These are phyloP conservation scores for Alexandromys fortis DNA, from an alignment of 2,113 vertebrate species.

Conservation along the genomic window DNA sequence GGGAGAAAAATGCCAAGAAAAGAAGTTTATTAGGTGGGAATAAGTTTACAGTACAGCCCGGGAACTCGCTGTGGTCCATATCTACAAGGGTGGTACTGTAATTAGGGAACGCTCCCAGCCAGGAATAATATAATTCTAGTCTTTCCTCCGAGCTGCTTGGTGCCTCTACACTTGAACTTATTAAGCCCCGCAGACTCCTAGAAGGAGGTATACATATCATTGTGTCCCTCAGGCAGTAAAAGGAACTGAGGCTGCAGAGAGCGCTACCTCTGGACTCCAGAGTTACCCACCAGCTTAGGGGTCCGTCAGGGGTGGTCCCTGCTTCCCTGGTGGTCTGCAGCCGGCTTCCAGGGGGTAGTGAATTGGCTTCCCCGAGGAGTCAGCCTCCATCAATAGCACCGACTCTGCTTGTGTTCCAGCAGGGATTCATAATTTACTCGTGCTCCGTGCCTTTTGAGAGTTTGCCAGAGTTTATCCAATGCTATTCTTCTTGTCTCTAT, in stretches of 20 bases:
- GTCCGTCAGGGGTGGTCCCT: constrained; percentile 62
- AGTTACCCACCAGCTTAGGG: not conserved
- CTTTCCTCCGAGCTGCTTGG: constrained; percentile 67
- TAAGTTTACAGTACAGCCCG: constrained; percentile 67
- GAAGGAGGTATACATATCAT: constrained; percentile 51
- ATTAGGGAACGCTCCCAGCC: constrained; percentile 82
- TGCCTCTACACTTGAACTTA: constrained; percentile 48
- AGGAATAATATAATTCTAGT: constrained; percentile 81
- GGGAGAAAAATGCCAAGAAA: constrained; percentile 62
- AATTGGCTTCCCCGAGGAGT: not conserved
- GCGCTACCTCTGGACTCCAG: constrained; percentile 43
- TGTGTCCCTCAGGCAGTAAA: constrained; percentile 61
- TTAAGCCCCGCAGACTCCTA: constrained; percentile 52
- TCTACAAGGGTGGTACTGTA: constrained; percentile 82
- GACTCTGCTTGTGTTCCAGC: constrained; percentile 26
- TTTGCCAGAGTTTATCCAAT: constrained; percentile 3
- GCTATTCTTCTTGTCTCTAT: not conserved
- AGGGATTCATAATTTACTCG: constrained; percentile 1
- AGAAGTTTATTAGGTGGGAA: constrained; percentile 77
- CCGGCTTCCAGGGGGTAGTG: constrained; percentile 22
- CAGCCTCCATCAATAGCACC: constrained; percentile 1
- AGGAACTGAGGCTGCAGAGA: constrained; percentile 20
- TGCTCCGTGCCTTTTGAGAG: not conserved
- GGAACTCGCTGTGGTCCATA: constrained; percentile 72
- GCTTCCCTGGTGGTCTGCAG: constrained; percentile 57